phyloP scores from a whole-genome alignment of 2,113 vertebrate species.

The Platichthys flesus region DNA sequence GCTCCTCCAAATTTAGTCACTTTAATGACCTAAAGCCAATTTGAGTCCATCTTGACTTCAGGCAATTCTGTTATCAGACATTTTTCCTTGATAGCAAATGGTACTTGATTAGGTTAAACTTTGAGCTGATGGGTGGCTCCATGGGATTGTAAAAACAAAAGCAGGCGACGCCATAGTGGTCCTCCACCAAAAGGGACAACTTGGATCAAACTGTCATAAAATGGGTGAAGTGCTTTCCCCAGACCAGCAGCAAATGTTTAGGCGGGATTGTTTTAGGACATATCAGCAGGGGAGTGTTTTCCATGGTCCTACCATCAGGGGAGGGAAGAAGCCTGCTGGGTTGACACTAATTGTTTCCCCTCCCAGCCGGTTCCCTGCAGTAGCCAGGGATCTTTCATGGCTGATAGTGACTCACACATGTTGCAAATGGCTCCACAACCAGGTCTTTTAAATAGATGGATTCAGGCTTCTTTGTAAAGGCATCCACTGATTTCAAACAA shows the following conservation, averaged over 20 bases:
- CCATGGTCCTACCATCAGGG: constrained; percentile 35
- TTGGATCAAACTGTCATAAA: constrained; percentile 32
- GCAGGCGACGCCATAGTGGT: not conserved
- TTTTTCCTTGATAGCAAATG: not conserved
- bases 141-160: not conserved
- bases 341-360: constrained; percentile 24
- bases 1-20: not conserved
- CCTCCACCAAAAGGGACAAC: constrained; percentile 9
- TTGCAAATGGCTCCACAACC: constrained; percentile 42
- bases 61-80: not conserved
- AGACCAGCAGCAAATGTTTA: constrained; percentile 27
- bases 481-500: constrained; percentile 39
- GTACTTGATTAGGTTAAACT: not conserved
- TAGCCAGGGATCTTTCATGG: constrained; percentile 32
- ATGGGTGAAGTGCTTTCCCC: constrained; percentile 19
- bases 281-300: constrained; percentile 39
- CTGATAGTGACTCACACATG: constrained; percentile 53
- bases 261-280: constrained; percentile 50
- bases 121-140: constrained; percentile 5
- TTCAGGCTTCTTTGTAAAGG: constrained; percentile 32
- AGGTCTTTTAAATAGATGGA: constrained; percentile 13
- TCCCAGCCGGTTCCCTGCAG: constrained; percentile 29
- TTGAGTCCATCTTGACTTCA: not conserved
- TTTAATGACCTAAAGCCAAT: not conserved
- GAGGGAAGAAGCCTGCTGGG: constrained; percentile 11